Percentiles rank a stretch among this genome's conserved stretches.
phyloP scores from a whole-genome alignment of 2,113 vertebrate genomes.

The Thalassoma bifasciatum region DNA sequence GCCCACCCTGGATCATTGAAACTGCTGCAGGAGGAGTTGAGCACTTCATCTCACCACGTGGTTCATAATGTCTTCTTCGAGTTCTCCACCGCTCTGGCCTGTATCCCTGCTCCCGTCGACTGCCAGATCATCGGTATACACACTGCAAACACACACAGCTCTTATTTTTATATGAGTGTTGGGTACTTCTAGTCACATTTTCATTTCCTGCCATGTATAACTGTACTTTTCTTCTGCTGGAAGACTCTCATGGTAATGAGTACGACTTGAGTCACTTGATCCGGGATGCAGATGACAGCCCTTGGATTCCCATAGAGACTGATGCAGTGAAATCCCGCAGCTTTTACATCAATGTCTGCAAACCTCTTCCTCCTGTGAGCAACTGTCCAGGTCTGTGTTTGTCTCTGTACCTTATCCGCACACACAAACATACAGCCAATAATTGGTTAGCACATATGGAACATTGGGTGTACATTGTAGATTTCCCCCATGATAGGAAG shows the following conservation, averaged over 20 bases:
- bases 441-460: too few relatives aligned
- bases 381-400: slow-evolving; percentile 85
- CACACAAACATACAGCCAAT: too few relatives aligned
- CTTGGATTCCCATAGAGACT: slow-evolving; percentile 90
- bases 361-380: slow-evolving; percentile 83
- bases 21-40: slow-evolving; percentile 87
- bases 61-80: slow-evolving; percentile 88
- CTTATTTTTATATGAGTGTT: too few relatives aligned
- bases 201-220: too few relatives aligned
- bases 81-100: slow-evolving; percentile 91
- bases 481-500: too few relatives aligned
- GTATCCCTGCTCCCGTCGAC: slow-evolving; percentile 89
- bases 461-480: too few relatives aligned
- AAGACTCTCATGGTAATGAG: slow-evolving; percentile 90
- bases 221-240: background rate
- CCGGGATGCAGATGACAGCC: slow-evolving; percentile 75
- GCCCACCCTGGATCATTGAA: slow-evolving; percentile 79
- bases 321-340: slow-evolving; percentile 74
- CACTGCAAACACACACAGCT: background rate
- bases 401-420: background rate
- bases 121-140: slow-evolving; percentile 85
- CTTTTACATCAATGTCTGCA: slow-evolving; percentile 94
- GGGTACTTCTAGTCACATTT: too few relatives aligned
- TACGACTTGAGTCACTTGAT: slow-evolving; percentile 93
- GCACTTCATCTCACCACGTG: slow-evolving; percentile 63